Evolutionary conservation across 2,113 vertebrate species (phyloP), one percentile per base, ranked within the genome.

Genomic region (Todiramphus chloris): DNA sequence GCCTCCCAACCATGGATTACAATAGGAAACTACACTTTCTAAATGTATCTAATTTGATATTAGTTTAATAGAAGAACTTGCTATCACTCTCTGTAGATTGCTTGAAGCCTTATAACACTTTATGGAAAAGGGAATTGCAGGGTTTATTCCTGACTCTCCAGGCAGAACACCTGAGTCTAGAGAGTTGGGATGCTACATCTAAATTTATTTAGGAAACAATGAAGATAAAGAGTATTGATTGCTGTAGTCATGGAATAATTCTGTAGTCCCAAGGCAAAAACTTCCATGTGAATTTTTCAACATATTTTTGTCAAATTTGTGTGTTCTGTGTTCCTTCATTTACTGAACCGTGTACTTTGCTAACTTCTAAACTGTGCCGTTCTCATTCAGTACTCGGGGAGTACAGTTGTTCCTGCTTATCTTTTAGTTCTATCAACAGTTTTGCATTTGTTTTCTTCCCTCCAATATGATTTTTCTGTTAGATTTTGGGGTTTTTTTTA

Each of bases 321-420:
- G 43, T 20, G 50, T 51, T 84, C 9, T 66, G 6, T 39, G 53
- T 83, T 59, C 33, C 15, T 77, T 63, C 24, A 3, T 48, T 67
- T 85, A 25, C 19, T 62, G 58, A 75, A 21, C 43, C 12, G 16
- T 35, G 23, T 60, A 12, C n/a, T 81, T 64, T 62, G 43, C 55
- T 46, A 4, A 6, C 31, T 84, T 77, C 73, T 81, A 5, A 59
- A 10, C 48, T 77, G 25, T 62, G 44, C 16, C 1, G 0, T 59
- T 86, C 53, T 19, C n/a, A 7, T 15, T 58, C 20, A 2, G 35
- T 9, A 6, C 24, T 73, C 0, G 0, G n/a, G 55, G 14, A 60
- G 37, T 24, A 9, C 44, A 41, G 39, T 51, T 51, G 59, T 55
- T 87, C 30, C 16, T 72, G 48, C 58, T 69, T 27, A 28, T 68